Percentiles rank a stretch among this genome's conserved stretches.
Conservation (phyloP, 2,113 vertebrate species). For the Pterocles gutturalis region DNA sequence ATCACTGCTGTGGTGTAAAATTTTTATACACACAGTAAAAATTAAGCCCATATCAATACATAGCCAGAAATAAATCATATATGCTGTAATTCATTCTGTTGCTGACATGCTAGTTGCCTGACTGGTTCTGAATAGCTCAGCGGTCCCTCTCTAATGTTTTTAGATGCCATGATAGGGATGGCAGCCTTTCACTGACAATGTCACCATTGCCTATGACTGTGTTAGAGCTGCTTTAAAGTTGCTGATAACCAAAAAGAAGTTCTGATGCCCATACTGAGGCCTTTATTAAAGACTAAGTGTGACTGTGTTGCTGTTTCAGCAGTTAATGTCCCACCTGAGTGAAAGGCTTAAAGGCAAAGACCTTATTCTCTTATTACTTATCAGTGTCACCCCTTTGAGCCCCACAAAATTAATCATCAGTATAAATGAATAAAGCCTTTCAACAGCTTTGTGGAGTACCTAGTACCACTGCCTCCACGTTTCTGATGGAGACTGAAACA, state of each 20-base stretch:
- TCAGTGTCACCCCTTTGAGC: not conserved
- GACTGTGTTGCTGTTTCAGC: not conserved
- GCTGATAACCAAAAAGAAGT: not conserved
- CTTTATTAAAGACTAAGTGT: not conserved
- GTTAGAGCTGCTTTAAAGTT: not conserved
- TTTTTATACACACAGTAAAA: not conserved
- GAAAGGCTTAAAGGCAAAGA: not conserved
- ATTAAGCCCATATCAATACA: not conserved
- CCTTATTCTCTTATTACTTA: not conserved
- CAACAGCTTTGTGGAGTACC: not conserved
- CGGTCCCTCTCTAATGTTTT: not conserved
- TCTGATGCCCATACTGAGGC: not conserved
- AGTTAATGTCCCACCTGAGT: not conserved
- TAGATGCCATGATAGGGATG: not conserved
- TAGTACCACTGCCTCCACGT: accelerated
- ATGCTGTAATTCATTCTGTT: not conserved
- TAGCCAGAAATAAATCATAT: not conserved
- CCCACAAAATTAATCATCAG: accelerated
- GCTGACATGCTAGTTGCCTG: not conserved
- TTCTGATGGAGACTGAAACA: not conserved
- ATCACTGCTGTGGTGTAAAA: not conserved
- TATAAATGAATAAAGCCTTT: not conserved
- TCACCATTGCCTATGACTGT: not conserved
- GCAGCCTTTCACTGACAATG: not conserved
- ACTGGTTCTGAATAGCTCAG: not conserved